Percentiles rank a stretch among this genome's conserved stretches.
Conservation (phyloP, 2,113 vertebrate species). For the Lycaon pictus region DNA sequence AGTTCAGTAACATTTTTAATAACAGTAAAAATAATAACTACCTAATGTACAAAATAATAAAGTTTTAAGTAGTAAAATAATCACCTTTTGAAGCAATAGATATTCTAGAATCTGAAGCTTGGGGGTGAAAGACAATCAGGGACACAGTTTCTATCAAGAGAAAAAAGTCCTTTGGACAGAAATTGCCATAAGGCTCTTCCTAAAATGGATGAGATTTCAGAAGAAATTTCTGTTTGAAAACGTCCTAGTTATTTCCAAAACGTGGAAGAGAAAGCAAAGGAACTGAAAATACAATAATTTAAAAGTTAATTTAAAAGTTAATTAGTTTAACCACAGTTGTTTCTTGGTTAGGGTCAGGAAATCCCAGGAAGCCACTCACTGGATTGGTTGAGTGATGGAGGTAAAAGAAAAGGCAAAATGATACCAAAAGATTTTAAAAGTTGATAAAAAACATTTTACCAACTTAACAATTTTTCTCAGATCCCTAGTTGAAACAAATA, state of each 20-base stretch:
- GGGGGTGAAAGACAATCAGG: not conserved
- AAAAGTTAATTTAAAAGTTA: conserved; percentile 22
- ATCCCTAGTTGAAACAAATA: not conserved
- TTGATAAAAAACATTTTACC: conserved; percentile 16
- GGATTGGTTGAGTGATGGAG: not conserved
- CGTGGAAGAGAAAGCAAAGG: not conserved
- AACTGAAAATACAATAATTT: not conserved
- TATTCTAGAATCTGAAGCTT: conserved; percentile 40
- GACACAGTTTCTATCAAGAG: conserved; percentile 44
- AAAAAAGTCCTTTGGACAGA: conserved; percentile 51
- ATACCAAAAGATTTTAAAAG: not conserved
- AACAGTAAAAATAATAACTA: not conserved
- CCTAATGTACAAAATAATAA: not conserved
- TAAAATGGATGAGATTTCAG: not conserved
- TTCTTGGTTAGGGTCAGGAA: not conserved
- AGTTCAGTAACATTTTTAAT: conserved; percentile 59
- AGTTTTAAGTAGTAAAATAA: conserved; percentile 37
- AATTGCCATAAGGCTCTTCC: not conserved
- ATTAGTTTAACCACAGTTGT: not conserved
- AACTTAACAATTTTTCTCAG: not conserved
- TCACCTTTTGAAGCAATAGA: conserved; percentile 52
- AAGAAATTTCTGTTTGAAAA: conserved; percentile 31
- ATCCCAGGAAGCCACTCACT: not conserved
- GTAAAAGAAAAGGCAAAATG: conserved; percentile 28
- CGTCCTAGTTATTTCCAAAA: not conserved